Evolutionary conservation across 1,140 invertebrate genomes (phyloP).

Genomic region (Ganaspis sp.): DNA sequence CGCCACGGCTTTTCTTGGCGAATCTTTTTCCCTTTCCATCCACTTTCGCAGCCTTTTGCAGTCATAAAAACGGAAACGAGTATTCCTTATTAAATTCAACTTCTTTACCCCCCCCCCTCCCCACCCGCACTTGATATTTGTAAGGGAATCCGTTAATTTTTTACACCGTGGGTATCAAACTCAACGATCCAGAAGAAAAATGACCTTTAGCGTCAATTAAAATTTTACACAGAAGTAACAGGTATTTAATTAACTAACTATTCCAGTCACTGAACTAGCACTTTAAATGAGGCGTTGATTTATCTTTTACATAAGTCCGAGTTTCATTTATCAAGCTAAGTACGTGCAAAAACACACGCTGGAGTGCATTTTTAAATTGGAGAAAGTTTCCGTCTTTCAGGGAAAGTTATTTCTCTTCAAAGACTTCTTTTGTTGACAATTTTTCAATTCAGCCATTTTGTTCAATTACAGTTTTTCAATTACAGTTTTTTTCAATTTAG

Average conservation of each 20-base stretch:
- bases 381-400: too few species aligned
- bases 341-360: too few species aligned
- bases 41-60: constrained; percentile 36
- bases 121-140: not conserved
- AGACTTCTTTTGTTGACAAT: too few species aligned
- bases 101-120: not conserved
- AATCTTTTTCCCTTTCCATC: constrained; percentile 42
- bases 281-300: not conserved
- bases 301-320: too few species aligned
- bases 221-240: not conserved
- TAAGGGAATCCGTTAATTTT: not conserved
- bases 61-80: constrained; percentile 49
- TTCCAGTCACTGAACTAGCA: not conserved
- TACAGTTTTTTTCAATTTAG: too few species aligned
- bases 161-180: not conserved
- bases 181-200: not conserved
- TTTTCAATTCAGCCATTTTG: too few species aligned
- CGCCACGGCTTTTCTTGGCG: constrained; percentile 41
- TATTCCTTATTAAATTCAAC: constrained; percentile 54
- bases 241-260: not conserved
- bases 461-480: too few species aligned
- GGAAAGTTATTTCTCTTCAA: too few species aligned
- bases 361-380: too few species aligned
- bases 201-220: not conserved
- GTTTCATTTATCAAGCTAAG: too few species aligned